Percentiles rank a stretch among this genome's conserved stretches.
Evolutionary conservation across 2,888 invertebrate genomes (phyloP).

Genomic region (Lutraria lutraria): DNA sequence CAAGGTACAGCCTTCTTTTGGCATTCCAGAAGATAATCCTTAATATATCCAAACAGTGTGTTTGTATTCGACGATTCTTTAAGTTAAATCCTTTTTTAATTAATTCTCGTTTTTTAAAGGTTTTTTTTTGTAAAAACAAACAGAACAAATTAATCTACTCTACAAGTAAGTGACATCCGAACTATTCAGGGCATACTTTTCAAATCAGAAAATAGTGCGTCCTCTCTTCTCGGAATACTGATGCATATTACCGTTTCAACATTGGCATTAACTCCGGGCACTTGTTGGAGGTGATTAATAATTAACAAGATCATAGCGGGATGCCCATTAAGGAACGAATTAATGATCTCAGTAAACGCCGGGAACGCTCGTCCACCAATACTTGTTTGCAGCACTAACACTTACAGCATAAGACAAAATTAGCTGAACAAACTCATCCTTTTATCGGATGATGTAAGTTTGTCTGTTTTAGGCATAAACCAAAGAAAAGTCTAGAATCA

Average conservation of each 20-base stretch:
- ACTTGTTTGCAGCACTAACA: constrained; percentile 12
- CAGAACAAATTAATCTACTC: constrained; percentile 46
- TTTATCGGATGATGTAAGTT: constrained; percentile 56
- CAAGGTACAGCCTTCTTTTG: constrained; percentile 32
- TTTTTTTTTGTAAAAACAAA: constrained; percentile 15
- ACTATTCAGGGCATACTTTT: constrained; percentile 48
- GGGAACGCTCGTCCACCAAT: not conserved
- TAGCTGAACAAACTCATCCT: constrained; percentile 50
- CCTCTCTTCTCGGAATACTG: constrained; percentile 20
- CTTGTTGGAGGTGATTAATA: constrained; percentile 68
- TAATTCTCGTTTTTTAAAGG: not conserved
- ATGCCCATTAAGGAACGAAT: constrained; percentile 58
- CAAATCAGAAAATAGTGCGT: constrained; percentile 10
- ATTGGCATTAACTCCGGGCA: constrained; percentile 44
- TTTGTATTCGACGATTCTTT: not conserved
- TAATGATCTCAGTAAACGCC: constrained; percentile 36
- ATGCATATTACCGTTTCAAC: constrained; percentile 27
- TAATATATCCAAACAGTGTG: constrained; percentile 22
- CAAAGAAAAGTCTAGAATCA: constrained; percentile 49
- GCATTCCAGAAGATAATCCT: constrained; percentile 34
- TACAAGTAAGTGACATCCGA: constrained; percentile 26
- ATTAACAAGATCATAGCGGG: constrained; percentile 66
- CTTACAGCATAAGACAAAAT: constrained; percentile 35
- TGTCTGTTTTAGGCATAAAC: constrained; percentile 52
- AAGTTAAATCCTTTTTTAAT: not conserved